phyloP scores from a whole-genome alignment of 2,113 vertebrate genomes.

The Caloenas nicobarica region DNA sequence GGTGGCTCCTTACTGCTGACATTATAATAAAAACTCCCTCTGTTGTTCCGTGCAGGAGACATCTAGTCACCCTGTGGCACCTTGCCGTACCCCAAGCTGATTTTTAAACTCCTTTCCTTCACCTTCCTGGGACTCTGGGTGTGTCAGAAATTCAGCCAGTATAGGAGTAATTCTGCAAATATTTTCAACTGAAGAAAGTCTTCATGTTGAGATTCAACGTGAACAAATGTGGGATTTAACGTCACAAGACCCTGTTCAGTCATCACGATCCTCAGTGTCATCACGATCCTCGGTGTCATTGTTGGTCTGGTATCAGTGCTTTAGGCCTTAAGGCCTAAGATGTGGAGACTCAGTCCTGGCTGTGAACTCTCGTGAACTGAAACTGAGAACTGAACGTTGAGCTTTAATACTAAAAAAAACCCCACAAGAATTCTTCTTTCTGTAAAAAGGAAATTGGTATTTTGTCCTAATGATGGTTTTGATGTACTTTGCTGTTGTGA shows the following conservation, averaged over 20 bases:
- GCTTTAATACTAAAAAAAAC: background rate
- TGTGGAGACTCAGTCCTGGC: background rate
- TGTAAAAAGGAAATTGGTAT: background rate
- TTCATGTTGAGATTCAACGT: background rate
- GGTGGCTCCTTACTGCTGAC: background rate
- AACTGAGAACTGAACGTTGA: background rate
- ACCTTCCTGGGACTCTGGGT: background rate
- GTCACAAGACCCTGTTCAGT: background rate
- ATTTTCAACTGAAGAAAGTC: background rate
- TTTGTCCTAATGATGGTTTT: background rate
- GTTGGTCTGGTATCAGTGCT: no score
- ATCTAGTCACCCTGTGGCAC: background rate
- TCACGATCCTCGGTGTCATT: no score
- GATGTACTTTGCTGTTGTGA: background rate
- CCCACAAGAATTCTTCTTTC: background rate
- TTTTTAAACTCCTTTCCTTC: background rate
- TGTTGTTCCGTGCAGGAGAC: background rate
- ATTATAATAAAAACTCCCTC: background rate
- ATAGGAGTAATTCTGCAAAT: background rate
- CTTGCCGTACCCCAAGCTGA: background rate
- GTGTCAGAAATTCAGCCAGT: background rate
- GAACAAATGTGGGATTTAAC: background rate
- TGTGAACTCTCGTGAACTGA: background rate
- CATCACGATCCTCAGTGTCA: no score
- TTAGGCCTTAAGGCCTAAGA: background rate